Evolutionary conservation across 1,140 invertebrate genomes (phyloP), one percentile per base, ranked within the genome.

Genomic region (Hypsibius dujardini): DNA sequence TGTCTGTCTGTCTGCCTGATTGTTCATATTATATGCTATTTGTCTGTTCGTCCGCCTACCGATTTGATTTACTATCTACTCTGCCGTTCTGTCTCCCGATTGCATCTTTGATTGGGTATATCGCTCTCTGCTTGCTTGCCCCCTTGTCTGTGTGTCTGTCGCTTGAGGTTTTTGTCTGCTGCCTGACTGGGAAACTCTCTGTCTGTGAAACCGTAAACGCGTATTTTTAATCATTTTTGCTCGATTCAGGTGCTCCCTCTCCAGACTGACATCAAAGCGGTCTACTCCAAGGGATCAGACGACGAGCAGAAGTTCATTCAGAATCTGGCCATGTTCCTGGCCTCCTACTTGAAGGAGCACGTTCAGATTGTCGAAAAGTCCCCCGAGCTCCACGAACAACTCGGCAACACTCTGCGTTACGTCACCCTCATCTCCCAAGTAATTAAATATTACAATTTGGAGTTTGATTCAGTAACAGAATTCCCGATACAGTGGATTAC

Each of bases 261-360:
- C 15, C 85, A 87, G 69, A 94, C 92, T 59, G 92, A 95, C 77
- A 94, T 98, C 76, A 87, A 88, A 76, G 88, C 90, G 73, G 92
- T 93, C 1, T 99, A 98, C 80, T 87, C 90, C 60, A 84, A 85
- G 74, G 95, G 95, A 46, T 84, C 86, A 77, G 94, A 98, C 81
- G 89, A 93, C 77, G 95, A 99, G 78, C 96, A 99, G 81, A 95
- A 95, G 77, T 98, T 99, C 77, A 96, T 99, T 71, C 94, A 98
- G 77, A 98, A 98, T 80, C 82, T 99, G 72, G 92, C 94, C 71
- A 86, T 98, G 80, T 98, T 99, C 79, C 82, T 98, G 45, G 95
- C 92, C 79, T 95, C 93, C 73, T 98, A 90, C 78, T 82, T 99
- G 1, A 97, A 97, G 82, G 93, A 97, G 75, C 94, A 97, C 82